Evolutionary conservation across 2,888 invertebrate genomes (phyloP), one percentile per base, ranked within the genome.

Genomic region (Tetanocera ferruginea): DNA sequence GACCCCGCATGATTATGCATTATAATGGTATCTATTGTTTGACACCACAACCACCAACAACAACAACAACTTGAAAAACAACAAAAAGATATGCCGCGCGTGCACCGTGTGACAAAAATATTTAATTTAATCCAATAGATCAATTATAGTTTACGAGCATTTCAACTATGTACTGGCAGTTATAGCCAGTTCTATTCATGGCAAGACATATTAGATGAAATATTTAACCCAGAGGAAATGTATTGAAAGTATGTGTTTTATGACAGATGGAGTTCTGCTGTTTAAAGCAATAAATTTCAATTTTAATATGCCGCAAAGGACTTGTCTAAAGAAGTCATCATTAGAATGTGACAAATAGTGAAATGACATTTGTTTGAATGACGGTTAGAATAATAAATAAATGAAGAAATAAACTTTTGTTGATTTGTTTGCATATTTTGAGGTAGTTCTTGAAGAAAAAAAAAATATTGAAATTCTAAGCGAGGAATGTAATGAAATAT

Each of bases 241-340:
- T 43, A 14, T 43, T 11, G 43, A 43, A 69, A 69, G 69, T 69
- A 51, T 51, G 28, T 51, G 23, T 69, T 60, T 71, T 60, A 57
- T 60, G 72, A 72, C 23, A 72, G 37, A 57, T 55, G 43, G 43
- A 72, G 60, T 72, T 57, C 55, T 71, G 19, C 19, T 34, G 52
- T 71, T 60, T 49, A 43, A 60, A 8, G 37, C 19, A 34, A 72
- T 72, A 72, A 72, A 72, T 72, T 57, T 11, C 3, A 25, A 37
- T 60, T 60, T 72, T 72, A 72, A 60, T 72, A 72, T 25, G 37
- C 72, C 72, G 57, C 72, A 72, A 72, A 71, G 57, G 72, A 69
- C 51, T 2, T 17, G 37, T 1, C 60, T 37, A 69, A 69, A 69
- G 69, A 69, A 69, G 69, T 31, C 28, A 51, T 31, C 28, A 51